Base-by-base conservation (phyloP, 1,140 invertebrate genomes). In the Melitaea cinxia region DNA sequence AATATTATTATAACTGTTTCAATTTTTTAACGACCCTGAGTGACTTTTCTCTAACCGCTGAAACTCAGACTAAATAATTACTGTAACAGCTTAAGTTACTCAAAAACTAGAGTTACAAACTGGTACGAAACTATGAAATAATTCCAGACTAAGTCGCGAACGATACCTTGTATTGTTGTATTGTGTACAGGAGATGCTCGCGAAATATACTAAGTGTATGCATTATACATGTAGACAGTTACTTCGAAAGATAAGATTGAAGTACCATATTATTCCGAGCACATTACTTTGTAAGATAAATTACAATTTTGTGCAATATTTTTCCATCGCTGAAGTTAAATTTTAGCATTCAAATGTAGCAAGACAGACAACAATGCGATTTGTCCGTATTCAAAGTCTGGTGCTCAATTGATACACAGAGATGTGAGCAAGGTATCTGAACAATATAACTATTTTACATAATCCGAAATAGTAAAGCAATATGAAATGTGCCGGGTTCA, bases 401-500 rank as follows among this genome's bases (percentile, higher is more conserved):
- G 30, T 59, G 7, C 56, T 47, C 57, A 50, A 59, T 59, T 49
- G 45, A 59, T 59, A 59, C 1, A 17, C 28, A 24, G 17, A 28
- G 12, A 59, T 49, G 57, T 15, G 1, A 17, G 42, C 28, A 7
- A 39, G 23, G 7, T 52, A 54, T 37, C 15, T 19, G 17, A 65
- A 57, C 15, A 33, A 30, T 39, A 26, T 52, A 35, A 52, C 45
- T 53, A 50, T 58, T 35, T 58, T 58, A 53, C 55, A 45, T 65
- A 65, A 35, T 28, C 63, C 17, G 52, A 24, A 30, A 54, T 45
- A 54, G 24, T 35, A 53, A 52, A 24, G 15, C 24, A 65, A 58
- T 65, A 54, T 59, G 37, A 65, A 45, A 12, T 45, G 49, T 42
- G 26, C 37, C 35, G 49, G 47, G 52, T 59, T 65, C 45, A 54